Evolutionary conservation across 2,113 vertebrate genomes (phyloP).

Genomic region (Psophia crepitans): DNA sequence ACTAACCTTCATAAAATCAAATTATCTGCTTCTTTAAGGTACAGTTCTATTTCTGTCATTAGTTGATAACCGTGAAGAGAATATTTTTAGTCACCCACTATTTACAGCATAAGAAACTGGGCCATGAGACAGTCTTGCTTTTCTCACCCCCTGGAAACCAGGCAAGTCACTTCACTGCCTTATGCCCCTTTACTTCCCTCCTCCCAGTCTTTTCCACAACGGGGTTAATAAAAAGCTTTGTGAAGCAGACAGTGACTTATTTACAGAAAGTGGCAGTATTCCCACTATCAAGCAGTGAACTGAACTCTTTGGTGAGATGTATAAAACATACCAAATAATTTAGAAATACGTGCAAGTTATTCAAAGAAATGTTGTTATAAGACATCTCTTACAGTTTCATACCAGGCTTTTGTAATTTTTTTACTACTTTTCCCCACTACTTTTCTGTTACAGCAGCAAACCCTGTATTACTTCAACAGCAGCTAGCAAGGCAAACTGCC

Average conservation of each 20-base stretch:
- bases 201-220: neutral
- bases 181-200: neutral
- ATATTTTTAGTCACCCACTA: slow-evolving; percentile 7
- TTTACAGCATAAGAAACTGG: neutral
- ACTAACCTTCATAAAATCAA: neutral
- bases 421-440: neutral
- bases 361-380: neutral
- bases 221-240: neutral
- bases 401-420: neutral
- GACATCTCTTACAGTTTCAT: neutral
- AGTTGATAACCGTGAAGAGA: neutral
- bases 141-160: neutral
- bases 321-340: neutral
- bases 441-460: neutral
- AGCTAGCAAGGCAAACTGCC: neutral
- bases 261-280: neutral
- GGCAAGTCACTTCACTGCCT: neutral
- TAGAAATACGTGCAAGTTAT: neutral
- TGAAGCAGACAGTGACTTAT: neutral
- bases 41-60: neutral
- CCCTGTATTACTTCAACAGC: neutral
- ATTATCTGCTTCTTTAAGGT: neutral
- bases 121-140: neutral
- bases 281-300: neutral
- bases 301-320: neutral